phyloP scores from a whole-genome alignment of 2,888 invertebrate species.

The Acanthosepion lycidas region DNA sequence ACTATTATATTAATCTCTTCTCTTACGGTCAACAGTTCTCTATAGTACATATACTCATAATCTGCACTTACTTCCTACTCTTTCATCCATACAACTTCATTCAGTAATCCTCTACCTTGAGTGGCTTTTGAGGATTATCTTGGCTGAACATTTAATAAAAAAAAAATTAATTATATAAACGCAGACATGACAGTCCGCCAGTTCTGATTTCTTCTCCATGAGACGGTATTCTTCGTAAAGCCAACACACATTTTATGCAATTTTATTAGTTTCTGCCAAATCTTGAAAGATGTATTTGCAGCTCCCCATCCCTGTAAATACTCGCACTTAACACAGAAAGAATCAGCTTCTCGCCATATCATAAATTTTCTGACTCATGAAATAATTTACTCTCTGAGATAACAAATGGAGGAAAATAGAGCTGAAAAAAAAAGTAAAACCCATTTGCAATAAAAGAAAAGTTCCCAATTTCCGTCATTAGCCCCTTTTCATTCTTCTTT shows the following conservation, averaged over 20 bases:
- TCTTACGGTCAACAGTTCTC: too few species aligned
- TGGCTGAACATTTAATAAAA: too few species aligned
- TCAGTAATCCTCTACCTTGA: too few species aligned
- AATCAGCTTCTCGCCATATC: neutral
- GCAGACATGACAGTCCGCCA: neutral
- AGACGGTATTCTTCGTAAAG: neutral
- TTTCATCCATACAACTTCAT: too few species aligned
- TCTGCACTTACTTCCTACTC: too few species aligned
- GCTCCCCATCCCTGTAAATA: neutral
- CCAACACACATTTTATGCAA: neutral
- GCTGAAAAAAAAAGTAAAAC: neutral
- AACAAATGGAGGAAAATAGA: neutral
- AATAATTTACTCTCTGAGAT: neutral
- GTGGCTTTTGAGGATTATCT: too few species aligned
- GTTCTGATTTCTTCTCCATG: neutral
- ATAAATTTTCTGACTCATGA: constrained; percentile 33
- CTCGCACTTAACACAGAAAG: neutral
- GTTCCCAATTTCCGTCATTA: neutral
- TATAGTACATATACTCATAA: too few species aligned
- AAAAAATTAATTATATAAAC: neutral
- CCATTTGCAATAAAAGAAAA: neutral
- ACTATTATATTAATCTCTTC: too few species aligned
- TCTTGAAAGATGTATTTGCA: neutral
- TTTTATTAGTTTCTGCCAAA: neutral
- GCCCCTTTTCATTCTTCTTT: neutral